Evolutionary conservation across 2,113 vertebrate genomes (phyloP).

Genomic region (Budorcas taxicolor): DNA sequence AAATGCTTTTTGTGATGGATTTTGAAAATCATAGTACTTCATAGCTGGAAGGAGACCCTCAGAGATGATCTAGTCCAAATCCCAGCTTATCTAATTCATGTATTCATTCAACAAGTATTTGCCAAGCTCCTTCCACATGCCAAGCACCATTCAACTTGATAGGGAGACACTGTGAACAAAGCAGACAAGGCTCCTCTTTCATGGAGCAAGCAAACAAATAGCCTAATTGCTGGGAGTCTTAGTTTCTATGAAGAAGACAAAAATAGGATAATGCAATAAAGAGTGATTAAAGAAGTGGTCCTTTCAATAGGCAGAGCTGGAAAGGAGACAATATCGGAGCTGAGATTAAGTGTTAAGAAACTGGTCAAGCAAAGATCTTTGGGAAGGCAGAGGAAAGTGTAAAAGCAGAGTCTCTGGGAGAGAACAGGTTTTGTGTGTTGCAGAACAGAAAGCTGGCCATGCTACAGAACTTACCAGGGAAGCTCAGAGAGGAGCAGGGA

Average conservation of each 20-base stretch:
- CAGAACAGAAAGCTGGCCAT: neutral
- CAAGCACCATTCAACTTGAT: neutral
- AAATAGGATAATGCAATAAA: neutral
- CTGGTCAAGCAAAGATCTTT: neutral
- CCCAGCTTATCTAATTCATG: slow-evolving; percentile 45
- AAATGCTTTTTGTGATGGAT: slow-evolving; percentile 40
- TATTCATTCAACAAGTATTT: slow-evolving; percentile 53
- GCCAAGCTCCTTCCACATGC: slow-evolving; percentile 15
- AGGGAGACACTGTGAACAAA: neutral
- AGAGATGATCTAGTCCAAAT: slow-evolving; percentile 40
- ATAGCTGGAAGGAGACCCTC: slow-evolving; percentile 34
- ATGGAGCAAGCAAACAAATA: slow-evolving; percentile 5
- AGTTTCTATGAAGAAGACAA: neutral
- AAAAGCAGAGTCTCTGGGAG: neutral
- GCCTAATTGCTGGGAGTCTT: neutral
- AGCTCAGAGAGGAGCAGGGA: neutral
- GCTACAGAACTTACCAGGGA: neutral
- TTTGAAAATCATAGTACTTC: slow-evolving; percentile 51
- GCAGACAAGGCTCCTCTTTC: neutral
- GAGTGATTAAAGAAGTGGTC: neutral
- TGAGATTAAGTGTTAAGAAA: neutral
- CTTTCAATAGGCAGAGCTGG: neutral
- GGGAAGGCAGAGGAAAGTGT: neutral
- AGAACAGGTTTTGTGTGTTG: neutral
- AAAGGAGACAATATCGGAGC: neutral